Evolutionary conservation across 37 sponge, comb jelly and placozoan genomes (phyloP).

Genomic region (Petrosia ficiformis): DNA sequence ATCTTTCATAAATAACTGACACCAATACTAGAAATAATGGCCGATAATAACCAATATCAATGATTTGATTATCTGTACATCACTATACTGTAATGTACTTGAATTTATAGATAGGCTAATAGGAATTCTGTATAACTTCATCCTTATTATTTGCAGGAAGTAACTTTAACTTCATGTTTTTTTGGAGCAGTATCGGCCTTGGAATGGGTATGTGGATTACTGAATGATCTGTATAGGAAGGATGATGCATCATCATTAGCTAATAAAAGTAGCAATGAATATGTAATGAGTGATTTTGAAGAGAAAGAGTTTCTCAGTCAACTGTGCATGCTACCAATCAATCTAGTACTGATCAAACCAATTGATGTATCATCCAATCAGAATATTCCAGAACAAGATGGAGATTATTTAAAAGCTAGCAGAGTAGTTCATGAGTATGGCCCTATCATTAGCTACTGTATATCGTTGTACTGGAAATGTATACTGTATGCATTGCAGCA

Average conservation of each 20-base stretch:
- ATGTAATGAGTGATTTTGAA: too few species aligned
- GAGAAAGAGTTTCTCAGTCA: not conserved
- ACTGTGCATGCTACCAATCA: conserved; percentile 4
- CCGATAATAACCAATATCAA: too few species aligned
- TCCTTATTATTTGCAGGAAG: not conserved
- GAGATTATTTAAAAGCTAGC: too few species aligned
- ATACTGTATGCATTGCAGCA: conserved; percentile 16
- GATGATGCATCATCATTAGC: too few species aligned
- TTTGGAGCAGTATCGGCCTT: conserved; percentile 37
- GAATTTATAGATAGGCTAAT: too few species aligned
- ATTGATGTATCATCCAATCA: too few species aligned
- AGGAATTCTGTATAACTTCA: not conserved
- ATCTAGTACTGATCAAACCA: not conserved
- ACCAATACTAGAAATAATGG: too few species aligned
- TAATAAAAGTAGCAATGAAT: too few species aligned
- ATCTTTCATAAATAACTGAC: too few species aligned
- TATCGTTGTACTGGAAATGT: conserved; percentile 53
- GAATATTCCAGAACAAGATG: too few species aligned
- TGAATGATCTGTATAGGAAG: not conserved
- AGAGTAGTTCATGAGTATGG: conserved; percentile 46
- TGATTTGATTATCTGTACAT: too few species aligned
- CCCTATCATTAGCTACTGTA: conserved; percentile 24
- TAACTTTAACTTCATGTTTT: conserved; percentile 6
- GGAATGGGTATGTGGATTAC: conserved; percentile 22
- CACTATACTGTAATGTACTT: not conserved